Percentiles rank a stretch among this genome's conserved stretches.
phyloP scores from a whole-genome alignment of 2,888 invertebrate species.

The Sphaerophoria rueppellii region DNA sequence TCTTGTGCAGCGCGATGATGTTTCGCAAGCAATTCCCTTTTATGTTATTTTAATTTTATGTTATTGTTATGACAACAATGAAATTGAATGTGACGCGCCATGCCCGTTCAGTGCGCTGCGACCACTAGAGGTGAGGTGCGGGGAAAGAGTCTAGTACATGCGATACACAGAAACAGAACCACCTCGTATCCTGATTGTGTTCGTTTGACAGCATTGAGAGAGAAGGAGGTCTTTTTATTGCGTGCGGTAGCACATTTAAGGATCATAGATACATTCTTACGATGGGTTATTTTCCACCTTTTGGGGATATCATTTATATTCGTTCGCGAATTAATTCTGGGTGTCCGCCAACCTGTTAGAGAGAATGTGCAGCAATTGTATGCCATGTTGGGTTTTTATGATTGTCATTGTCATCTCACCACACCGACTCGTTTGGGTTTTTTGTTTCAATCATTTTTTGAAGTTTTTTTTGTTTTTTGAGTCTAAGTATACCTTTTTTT shows the following conservation, averaged over 20 bases:
- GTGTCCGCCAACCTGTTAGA: constrained; percentile 69
- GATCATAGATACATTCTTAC: constrained; percentile 69
- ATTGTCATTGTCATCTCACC: constrained; percentile 3
- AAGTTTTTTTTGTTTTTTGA: background rate
- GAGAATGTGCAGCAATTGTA: constrained; percentile 36
- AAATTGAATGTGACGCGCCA: constrained; percentile 81
- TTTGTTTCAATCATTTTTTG: constrained; percentile 8
- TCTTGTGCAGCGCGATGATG: constrained; percentile 58
- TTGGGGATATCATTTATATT: constrained; percentile 69
- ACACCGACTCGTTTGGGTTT: constrained; percentile 31
- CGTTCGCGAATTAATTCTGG: constrained; percentile 72
- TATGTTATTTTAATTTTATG: constrained; percentile 83
- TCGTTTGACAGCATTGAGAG: background rate
- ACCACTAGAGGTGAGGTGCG: background rate
- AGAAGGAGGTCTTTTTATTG: constrained; percentile 64
- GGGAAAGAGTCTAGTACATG: background rate
- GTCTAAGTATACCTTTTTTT: background rate
- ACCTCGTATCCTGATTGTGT: constrained; percentile 58
- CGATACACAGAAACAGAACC: constrained; percentile 56
- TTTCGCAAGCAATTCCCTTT: constrained; percentile 82
- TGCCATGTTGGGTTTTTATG: constrained; percentile 46
- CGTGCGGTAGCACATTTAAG: constrained; percentile 72
- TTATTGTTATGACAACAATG: constrained; percentile 83
- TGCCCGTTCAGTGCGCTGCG: background rate
- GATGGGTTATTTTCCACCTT: constrained; percentile 73